A percentile compares a stretch with the other conserved stretches of the same genome.
Conservation (phyloP, 2,888 invertebrate species). For the Hetaerina titia region DNA sequence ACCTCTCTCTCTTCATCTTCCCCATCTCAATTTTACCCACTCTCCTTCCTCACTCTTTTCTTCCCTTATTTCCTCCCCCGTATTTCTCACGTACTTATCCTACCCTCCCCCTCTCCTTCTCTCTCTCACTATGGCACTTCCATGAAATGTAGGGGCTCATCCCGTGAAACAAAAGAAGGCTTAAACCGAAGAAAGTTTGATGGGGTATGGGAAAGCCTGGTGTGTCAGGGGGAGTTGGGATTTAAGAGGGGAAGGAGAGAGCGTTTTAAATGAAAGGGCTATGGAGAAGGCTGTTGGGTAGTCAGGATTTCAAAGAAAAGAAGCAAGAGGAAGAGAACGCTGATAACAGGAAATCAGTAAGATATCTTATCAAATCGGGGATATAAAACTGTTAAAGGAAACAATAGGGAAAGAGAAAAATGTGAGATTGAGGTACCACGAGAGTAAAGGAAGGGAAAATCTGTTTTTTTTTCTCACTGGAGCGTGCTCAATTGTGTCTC, state of each 20-base stretch:
- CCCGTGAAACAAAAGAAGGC: constrained; percentile 55
- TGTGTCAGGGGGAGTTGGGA: neutral
- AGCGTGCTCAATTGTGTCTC: no score
- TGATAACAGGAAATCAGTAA: neutral
- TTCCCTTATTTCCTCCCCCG: neutral
- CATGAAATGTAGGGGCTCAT: constrained; percentile 18
- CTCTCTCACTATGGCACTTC: neutral
- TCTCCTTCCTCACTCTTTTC: neutral
- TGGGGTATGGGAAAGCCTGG: neutral
- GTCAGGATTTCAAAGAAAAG: neutral
- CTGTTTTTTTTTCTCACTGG: no score
- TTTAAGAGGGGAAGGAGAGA: neutral
- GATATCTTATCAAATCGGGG: neutral
- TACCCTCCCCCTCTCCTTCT: neutral
- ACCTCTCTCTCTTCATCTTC: neutral
- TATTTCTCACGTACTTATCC: neutral
- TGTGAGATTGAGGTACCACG: neutral
- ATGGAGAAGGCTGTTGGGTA: neutral
- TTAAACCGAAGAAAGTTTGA: constrained; percentile 36
- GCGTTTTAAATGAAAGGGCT: constrained; percentile 1
- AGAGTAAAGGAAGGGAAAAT: neutral
- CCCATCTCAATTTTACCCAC: neutral
- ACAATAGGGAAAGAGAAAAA: no score
- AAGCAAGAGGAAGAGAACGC: neutral
- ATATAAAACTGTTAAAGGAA: neutral